phyloP scores from a whole-genome alignment of 2,888 invertebrate genomes.

The Calameuta idolon region DNA sequence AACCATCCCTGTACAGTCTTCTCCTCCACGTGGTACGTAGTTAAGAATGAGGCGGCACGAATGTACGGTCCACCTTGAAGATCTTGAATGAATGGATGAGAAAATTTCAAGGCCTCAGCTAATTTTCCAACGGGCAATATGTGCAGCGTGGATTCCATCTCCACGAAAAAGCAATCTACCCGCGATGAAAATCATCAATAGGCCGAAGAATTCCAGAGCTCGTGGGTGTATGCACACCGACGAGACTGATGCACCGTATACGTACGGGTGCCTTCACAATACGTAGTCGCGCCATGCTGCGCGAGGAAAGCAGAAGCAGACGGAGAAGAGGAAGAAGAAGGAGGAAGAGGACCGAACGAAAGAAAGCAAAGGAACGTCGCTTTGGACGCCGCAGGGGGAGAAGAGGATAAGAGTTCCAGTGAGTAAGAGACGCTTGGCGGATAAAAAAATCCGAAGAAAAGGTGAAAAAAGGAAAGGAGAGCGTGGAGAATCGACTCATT shows the following conservation, averaged over 20 bases:
- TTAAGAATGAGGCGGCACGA: background rate
- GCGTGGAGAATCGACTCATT: conserved; percentile 44
- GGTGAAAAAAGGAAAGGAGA: conserved; percentile 19
- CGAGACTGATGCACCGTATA: conserved; percentile 5
- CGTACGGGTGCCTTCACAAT: conserved; percentile 5
- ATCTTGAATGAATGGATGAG: background rate
- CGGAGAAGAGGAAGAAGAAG: conserved; percentile 16
- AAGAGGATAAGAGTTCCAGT: conserved; percentile 33
- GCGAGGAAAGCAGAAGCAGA: conserved; percentile 11
- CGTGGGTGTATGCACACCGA: conserved; percentile 6
- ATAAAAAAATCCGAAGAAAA: conserved; percentile 24
- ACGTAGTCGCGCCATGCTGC: conserved; percentile 7
- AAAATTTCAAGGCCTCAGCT: background rate
- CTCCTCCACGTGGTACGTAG: background rate
- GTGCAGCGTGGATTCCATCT: background rate
- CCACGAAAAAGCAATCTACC: conserved; percentile 18
- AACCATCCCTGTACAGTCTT: background rate
- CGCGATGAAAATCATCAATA: conserved; percentile 24
- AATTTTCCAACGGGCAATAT: background rate
- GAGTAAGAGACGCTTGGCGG: conserved; percentile 32
- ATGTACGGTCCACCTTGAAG: background rate
- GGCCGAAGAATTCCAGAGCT: conserved; percentile 1
- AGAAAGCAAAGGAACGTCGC: conserved; percentile 32
- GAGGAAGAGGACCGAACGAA: conserved; percentile 15
- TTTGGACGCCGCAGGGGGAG: conserved; percentile 23